Percentiles rank a stretch among this genome's conserved stretches.
Conservation (phyloP, 2,113 vertebrate species). For the Ciconia stormi region DNA sequence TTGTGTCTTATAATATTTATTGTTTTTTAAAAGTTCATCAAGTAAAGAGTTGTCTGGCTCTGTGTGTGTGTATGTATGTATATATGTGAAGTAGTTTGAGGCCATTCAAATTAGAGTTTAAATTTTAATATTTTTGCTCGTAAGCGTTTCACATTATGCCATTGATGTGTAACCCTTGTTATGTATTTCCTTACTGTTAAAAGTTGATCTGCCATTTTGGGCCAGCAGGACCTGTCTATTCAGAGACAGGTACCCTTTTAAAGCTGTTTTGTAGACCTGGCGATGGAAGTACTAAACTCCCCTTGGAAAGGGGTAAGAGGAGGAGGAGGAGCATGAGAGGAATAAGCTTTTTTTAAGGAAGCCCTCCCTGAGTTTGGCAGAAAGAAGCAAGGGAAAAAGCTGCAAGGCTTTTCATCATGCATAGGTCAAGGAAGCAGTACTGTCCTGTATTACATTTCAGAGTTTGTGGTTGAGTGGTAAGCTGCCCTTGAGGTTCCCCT, state of each 20-base stretch:
- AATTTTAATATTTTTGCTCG: neutral
- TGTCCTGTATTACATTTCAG: neutral
- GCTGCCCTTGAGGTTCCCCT: neutral
- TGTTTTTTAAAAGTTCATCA: neutral
- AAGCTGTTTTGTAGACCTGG: neutral
- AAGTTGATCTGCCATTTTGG: neutral
- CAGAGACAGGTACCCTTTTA: neutral
- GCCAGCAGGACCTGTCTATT: rapidly evolving
- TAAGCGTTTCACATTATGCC: neutral
- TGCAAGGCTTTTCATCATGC: neutral
- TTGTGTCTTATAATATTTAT: neutral
- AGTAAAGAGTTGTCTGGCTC: neutral
- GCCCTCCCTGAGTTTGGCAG: neutral
- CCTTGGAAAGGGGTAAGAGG: neutral
- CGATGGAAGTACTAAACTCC: neutral
- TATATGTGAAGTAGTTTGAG: neutral
- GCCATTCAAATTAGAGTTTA: neutral
- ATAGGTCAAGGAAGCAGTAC: neutral
- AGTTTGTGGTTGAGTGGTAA: neutral
- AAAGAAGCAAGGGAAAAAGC: neutral
- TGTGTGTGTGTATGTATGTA: rapidly evolving
- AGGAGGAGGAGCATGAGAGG: neutral
- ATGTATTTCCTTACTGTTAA: neutral
- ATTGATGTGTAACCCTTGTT: neutral
- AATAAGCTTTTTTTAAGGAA: neutral